Evolutionary conservation across 2,888 invertebrate species (phyloP).

Genomic region (Apoderus coryli): DNA sequence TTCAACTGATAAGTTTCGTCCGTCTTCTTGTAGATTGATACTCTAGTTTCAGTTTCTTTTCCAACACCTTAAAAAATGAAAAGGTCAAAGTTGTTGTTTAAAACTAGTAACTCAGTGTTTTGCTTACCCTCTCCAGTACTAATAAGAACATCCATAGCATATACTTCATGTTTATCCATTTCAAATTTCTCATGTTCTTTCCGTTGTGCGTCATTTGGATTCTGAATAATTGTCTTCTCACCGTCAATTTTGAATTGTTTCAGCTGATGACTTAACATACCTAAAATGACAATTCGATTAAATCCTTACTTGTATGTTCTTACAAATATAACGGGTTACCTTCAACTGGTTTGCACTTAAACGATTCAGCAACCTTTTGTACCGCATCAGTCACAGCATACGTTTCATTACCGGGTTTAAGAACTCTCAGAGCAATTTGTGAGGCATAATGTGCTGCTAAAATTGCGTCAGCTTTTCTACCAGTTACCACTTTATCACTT

Average conservation of each 20-base stretch:
- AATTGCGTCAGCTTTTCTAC: conserved; percentile 81
- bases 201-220: conserved; percentile 91
- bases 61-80: too few relatives aligned
- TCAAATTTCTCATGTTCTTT: conserved; percentile 96
- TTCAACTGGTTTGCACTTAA: conserved; percentile 94
- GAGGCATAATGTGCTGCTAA: conserved; percentile 91
- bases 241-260: conserved; percentile 96
- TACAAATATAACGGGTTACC: too few relatives aligned
- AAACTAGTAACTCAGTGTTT: too few relatives aligned
- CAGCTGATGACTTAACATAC: conserved; percentile 84
- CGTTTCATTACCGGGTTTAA: conserved; percentile 85
- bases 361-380: conserved; percentile 84
- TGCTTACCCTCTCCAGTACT: conserved; percentile 88
- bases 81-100: too few relatives aligned
- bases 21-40: conserved; percentile 97
- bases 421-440: conserved; percentile 84
- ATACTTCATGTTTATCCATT: conserved; percentile 93
- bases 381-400: conserved; percentile 83
- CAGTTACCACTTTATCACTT: conserved; percentile 59
- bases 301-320: too few relatives aligned
- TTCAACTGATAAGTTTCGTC: conserved; percentile 95
- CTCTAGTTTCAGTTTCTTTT: conserved; percentile 84
- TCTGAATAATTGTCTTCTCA: conserved; percentile 93
- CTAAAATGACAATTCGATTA: too few relatives aligned
- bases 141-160: conserved; percentile 86